These are phyloP conservation scores for Lordiphosa mommai DNA, from an alignment of 1,140 invertebrate species.

Conservation along the genomic window DNA sequence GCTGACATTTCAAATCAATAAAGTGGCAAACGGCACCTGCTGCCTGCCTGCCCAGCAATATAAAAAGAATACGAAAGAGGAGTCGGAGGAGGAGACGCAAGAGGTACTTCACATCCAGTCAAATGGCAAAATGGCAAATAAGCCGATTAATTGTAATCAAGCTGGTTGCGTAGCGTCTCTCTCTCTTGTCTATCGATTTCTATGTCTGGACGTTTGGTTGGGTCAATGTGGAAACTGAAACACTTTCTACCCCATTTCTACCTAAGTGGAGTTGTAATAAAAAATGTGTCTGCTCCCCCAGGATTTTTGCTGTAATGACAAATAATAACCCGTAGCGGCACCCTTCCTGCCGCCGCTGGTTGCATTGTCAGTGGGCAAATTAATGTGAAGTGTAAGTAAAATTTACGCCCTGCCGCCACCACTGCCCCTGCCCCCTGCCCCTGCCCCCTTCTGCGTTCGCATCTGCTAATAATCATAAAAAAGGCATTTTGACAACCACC, in stretches of 20 bases:
- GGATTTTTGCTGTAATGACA: conserved; percentile 58
- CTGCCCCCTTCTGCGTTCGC: conserved; percentile 15
- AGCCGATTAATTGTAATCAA: conserved; percentile 78
- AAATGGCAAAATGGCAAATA: conserved; percentile 51
- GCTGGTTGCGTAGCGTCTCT: conserved; percentile 37
- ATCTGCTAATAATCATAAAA: conserved; percentile 73
- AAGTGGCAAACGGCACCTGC: conserved; percentile 32
- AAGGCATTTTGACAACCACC: conserved; percentile 53
- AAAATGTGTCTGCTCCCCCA: conserved; percentile 28
- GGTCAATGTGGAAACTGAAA: conserved; percentile 47
- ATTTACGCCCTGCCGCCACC: conserved; percentile 56
- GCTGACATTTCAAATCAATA: conserved; percentile 68
- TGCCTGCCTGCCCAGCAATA: conserved; percentile 13
- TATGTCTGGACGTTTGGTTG: conserved; percentile 30
- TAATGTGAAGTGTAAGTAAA: conserved; percentile 75
- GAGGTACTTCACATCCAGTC: conserved; percentile 30
- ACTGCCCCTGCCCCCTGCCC: too few species aligned
- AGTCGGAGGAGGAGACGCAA: conserved; percentile 5
- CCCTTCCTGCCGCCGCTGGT: conserved; percentile 6
- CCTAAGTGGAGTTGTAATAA: conserved; percentile 41
- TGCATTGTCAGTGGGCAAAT: conserved; percentile 55
- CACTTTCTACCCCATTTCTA: conserved; percentile 62
- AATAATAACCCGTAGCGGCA: conserved; percentile 60
- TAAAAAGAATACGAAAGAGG: not conserved
- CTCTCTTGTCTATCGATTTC: conserved; percentile 64